phyloP scores from a whole-genome alignment of 2,888 invertebrate genomes.

The Meganola albula region DNA sequence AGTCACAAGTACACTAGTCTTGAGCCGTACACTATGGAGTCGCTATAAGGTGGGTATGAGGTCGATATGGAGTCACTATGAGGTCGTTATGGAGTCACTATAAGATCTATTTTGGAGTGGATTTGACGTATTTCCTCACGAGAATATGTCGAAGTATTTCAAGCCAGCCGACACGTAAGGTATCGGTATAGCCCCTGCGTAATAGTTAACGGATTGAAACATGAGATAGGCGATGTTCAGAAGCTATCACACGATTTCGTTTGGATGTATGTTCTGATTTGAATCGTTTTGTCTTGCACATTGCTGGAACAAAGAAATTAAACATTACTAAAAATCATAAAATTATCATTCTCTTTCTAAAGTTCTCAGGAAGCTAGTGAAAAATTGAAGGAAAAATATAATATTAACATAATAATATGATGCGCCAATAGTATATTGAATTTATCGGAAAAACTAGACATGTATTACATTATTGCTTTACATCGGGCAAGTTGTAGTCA shows the following conservation, averaged over 20 bases:
- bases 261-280: slow-evolving; percentile 89
- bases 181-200: slow-evolving; percentile 66
- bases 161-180: slow-evolving; percentile 66
- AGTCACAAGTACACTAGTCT: too few species aligned
- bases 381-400: too few species aligned
- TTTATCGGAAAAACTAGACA: too few species aligned
- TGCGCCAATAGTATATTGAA: too few species aligned
- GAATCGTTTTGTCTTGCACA: slow-evolving; percentile 88
- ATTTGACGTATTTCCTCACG: slow-evolving; percentile 46
- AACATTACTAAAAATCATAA: slow-evolving; percentile 6
- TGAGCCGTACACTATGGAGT: too few species aligned
- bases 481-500: too few species aligned
- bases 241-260: slow-evolving; percentile 90
- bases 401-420: too few species aligned
- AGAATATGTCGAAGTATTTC: slow-evolving; percentile 63
- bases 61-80: slow-evolving; percentile 46
- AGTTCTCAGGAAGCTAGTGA: too few species aligned
- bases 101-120: slow-evolving; percentile 37
- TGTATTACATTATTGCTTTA: too few species aligned
- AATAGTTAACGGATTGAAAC: slow-evolving; percentile 81
- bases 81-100: slow-evolving; percentile 45
- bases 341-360: too few species aligned
- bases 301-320: slow-evolving; percentile 80
- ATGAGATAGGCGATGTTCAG: slow-evolving; percentile 82
- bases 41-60: slow-evolving; percentile 42